Conservation (phyloP, 2,888 invertebrate genomes). For the Tetranychus truncatus region DNA sequence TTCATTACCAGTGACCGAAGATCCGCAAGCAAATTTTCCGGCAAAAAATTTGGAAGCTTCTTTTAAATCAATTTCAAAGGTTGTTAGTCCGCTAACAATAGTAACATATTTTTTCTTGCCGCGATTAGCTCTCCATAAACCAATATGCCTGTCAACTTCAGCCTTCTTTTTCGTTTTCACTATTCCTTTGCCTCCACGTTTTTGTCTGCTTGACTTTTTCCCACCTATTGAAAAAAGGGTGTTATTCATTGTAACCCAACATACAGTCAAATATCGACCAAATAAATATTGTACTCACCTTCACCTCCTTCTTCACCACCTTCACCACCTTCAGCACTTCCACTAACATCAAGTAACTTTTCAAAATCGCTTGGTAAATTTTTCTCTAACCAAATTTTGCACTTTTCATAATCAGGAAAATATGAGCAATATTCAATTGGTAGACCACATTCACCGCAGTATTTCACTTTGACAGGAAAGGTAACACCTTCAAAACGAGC, state of each 20-base stretch:
- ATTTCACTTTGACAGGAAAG: conserved; percentile 32
- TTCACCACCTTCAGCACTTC: not conserved
- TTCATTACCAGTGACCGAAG: conserved; percentile 95
- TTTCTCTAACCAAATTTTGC: conserved; percentile 86
- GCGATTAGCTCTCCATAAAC: conserved; percentile 68
- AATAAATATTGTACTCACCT: not conserved
- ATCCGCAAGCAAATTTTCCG: conserved; percentile 94
- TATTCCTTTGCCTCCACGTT: conserved; percentile 88
- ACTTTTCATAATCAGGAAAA: conserved; percentile 91
- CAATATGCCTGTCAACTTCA: conserved; percentile 46
- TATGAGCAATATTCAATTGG: conserved; percentile 75
- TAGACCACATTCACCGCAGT: conserved; percentile 47
- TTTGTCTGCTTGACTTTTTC: conserved; percentile 86
- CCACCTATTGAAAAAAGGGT: conserved; percentile 41
- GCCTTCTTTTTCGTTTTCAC: conserved; percentile 81
- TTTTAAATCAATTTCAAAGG: conserved; percentile 91
- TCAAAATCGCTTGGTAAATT: conserved; percentile 83
- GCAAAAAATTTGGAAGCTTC: conserved; percentile 95
- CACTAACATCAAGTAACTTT: conserved; percentile 9
- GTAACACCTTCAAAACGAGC: not conserved
- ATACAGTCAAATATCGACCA: too few relatives aligned
- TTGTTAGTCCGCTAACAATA: conserved; percentile 80
- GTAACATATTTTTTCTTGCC: conserved; percentile 98
- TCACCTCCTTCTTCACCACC: not conserved
- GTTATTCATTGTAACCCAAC: too few relatives aligned